Evolutionary conservation across 2,888 invertebrate species (phyloP).

Genomic region (Theodoxus fluviatilis): DNA sequence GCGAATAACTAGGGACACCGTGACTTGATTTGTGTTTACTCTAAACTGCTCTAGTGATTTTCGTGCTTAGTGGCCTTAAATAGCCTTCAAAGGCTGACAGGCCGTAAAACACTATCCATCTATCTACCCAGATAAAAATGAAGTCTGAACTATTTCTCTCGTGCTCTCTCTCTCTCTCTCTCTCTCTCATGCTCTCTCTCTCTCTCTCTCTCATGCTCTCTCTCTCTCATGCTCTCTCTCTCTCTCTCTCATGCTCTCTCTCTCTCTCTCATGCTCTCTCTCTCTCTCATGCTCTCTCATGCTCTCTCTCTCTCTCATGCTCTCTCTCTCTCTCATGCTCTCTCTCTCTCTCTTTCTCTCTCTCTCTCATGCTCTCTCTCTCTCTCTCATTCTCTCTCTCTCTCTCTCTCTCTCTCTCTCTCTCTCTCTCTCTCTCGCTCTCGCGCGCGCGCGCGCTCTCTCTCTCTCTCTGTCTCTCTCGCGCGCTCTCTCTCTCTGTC

Average conservation of each 20-base stretch:
- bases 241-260: background rate
- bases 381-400: background rate
- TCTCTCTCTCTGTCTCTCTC: too few species aligned
- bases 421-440: background rate
- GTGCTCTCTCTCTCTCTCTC: background rate
- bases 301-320: background rate
- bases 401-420: background rate
- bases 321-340: background rate
- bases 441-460: background rate
- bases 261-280: background rate
- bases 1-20: too few species aligned
- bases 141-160: too few species aligned
- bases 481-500: too few species aligned
- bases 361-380: background rate
- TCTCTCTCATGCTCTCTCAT: background rate
- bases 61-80: too few species aligned
- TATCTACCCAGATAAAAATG: too few species aligned
- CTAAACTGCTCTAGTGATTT: too few species aligned
- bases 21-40: too few species aligned
- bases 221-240: background rate
- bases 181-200: background rate
- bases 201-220: background rate
- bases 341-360: background rate
- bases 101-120: too few species aligned
- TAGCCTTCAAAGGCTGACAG: too few species aligned